Conservation (phyloP, 1,140 invertebrate genomes). For the Apis laboriosa region DNA sequence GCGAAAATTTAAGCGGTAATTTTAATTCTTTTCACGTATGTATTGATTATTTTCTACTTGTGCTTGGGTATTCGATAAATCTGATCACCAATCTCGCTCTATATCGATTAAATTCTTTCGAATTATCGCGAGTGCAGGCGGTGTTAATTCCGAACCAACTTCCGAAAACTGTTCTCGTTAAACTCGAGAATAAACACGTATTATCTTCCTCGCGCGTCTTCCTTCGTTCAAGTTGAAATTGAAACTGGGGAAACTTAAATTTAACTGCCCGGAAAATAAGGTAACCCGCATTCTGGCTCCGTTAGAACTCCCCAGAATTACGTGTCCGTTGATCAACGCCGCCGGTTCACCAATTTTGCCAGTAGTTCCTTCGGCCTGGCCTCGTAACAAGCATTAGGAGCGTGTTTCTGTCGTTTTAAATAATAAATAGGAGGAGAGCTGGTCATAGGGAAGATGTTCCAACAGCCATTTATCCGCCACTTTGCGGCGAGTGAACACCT, state of each 20-base stretch:
- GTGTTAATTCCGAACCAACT: background rate
- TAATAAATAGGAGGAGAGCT: constrained; percentile 20
- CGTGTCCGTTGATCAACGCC: background rate
- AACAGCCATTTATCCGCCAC: background rate
- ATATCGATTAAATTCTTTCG: background rate
- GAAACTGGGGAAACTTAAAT: background rate
- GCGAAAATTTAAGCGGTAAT: too few relatives aligned
- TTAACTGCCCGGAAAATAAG: background rate
- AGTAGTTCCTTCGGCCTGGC: background rate
- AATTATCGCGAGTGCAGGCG: background rate
- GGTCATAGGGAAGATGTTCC: background rate
- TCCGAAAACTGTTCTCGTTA: too few relatives aligned
- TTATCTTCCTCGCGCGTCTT: too few relatives aligned
- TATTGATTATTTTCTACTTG: too few relatives aligned
- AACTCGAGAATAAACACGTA: background rate
- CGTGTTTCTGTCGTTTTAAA: background rate
- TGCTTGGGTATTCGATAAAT: too few relatives aligned
- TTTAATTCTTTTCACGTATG: too few relatives aligned
- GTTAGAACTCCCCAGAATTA: background rate
- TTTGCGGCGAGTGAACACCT: constrained; percentile 1
- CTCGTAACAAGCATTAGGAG: background rate
- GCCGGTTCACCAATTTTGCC: too few relatives aligned
- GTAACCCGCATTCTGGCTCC: background rate
- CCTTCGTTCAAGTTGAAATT: background rate
- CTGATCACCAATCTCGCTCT: background rate